Evolutionary conservation across 2,113 vertebrate species (phyloP), one percentile per base, ranked within the genome.

Genomic region (Rousettus leschenaultii): DNA sequence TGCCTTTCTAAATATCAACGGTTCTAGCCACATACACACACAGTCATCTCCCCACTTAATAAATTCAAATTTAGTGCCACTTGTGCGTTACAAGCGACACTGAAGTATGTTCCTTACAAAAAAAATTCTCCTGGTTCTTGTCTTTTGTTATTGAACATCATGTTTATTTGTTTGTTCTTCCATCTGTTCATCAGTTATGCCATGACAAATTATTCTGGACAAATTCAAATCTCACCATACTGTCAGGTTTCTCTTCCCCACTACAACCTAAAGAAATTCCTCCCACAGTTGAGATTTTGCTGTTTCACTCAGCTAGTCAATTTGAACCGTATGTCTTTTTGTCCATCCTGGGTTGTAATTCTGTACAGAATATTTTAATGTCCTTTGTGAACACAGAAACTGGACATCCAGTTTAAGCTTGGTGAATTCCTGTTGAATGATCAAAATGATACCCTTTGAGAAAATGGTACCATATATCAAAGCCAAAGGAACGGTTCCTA

Each of bases 21-120:
- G 13, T 24, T 35, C 45, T 1, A 16, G 6, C 2, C 11, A 0
- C 6, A 28, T 7, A 0, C 6, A 30, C 15, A 9, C 15, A 9
- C 33, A 4, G 18, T 43, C 18, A 16, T 70, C 24, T 21, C 28
- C 15, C 38, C 28, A 84, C 24, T 57, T 71, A 61, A 55, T 10
- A 35, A 30, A 53, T 45, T n/a, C 18, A 59, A 94, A 51, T 10
- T 53, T 26, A 43, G 21, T 80, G 26, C 26, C 24, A 48, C 7
- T 75, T 11, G 5, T 53, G 6, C 48, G 22, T 33, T 48, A 43
- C 53, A 19, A 71, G 28, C 59, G 71, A 48, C 14, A n/a, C 0
- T 26, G 0, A 18, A 87, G 10, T 24, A 43, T 33, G 0, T n/a
- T 88, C n/a, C 40, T 12, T 73, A 53, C 43, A 45, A 45, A 38